Evolutionary conservation across 2,888 invertebrate genomes (phyloP).

Genomic region (Trachelus troglodyta): DNA sequence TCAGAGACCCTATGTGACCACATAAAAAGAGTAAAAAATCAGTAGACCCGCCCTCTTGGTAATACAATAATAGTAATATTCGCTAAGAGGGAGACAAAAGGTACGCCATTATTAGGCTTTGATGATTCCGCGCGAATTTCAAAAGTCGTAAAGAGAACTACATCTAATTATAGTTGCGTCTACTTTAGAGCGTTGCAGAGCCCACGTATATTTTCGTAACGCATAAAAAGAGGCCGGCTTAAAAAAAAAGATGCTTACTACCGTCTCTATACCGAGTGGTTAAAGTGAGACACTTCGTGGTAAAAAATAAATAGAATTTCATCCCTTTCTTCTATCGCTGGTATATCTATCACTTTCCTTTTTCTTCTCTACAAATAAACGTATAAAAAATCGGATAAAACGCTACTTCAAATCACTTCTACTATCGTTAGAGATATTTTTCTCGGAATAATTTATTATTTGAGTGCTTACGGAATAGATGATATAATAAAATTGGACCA

Average conservation of each 20-base stretch:
- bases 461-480: background rate
- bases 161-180: background rate
- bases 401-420: background rate
- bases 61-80: background rate
- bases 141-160: background rate
- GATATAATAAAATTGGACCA: background rate
- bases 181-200: background rate
- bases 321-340: background rate
- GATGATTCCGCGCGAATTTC: background rate
- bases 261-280: background rate
- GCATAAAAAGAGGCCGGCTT: background rate
- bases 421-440: background rate
- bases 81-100: background rate
- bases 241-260: background rate
- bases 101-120: background rate
- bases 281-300: conserved; percentile 1
- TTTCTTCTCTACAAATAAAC: background rate
- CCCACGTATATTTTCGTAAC: background rate
- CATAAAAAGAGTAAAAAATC: background rate
- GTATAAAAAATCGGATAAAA: background rate
- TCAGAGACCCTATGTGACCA: background rate
- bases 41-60: background rate
- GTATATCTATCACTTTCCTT: background rate
- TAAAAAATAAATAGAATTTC: background rate
- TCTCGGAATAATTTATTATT: background rate